Evolutionary conservation across 2,888 invertebrate species (phyloP).

Genomic region (Zygaena filipendulae): DNA sequence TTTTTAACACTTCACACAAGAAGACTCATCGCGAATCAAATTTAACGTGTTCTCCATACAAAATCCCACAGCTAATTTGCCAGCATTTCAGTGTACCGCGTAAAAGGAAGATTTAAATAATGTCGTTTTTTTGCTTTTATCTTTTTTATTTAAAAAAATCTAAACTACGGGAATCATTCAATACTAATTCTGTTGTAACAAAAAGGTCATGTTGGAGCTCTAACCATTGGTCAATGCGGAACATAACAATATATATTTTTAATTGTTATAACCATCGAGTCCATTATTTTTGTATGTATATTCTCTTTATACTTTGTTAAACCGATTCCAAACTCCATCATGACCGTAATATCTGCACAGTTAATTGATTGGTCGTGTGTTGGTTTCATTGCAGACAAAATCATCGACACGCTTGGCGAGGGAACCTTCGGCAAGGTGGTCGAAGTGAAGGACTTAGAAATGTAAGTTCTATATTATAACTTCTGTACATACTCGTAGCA

Average conservation of each 20-base stretch:
- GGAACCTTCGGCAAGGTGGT: slow-evolving; percentile 99
- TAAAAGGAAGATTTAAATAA: slow-evolving; percentile 28
- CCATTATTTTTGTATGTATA: slow-evolving; percentile 5
- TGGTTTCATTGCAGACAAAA: slow-evolving; percentile 93
- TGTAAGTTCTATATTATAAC: slow-evolving; percentile 75
- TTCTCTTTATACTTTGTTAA: no score
- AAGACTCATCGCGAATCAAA: no score
- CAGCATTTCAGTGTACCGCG: slow-evolving; percentile 31
- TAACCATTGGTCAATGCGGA: slow-evolving; percentile 24
- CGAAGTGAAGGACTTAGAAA: slow-evolving; percentile 96
- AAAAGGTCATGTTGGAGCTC: slow-evolving; percentile 46
- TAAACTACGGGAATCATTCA: slow-evolving; percentile 16
- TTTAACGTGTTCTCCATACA: no score
- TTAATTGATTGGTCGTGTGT: slow-evolving; percentile 39
- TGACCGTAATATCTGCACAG: slow-evolving; percentile 36
- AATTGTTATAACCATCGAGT: slow-evolving; percentile 3
- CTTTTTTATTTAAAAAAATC: slow-evolving; percentile 22
- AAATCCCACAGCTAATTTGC: slow-evolving; percentile 23
- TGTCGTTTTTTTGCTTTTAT: slow-evolving; percentile 25
- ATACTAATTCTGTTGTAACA: slow-evolving; percentile 15
- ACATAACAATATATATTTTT: slow-evolving; percentile 5
- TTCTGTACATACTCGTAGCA: slow-evolving; percentile 8
- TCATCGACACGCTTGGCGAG: slow-evolving; percentile 98
- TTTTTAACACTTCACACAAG: slow-evolving; percentile 11
- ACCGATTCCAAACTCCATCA: slow-evolving; percentile 40